Evolutionary conservation across 1,140 invertebrate species (phyloP).

Genomic region (Drosophila baimaii): DNA sequence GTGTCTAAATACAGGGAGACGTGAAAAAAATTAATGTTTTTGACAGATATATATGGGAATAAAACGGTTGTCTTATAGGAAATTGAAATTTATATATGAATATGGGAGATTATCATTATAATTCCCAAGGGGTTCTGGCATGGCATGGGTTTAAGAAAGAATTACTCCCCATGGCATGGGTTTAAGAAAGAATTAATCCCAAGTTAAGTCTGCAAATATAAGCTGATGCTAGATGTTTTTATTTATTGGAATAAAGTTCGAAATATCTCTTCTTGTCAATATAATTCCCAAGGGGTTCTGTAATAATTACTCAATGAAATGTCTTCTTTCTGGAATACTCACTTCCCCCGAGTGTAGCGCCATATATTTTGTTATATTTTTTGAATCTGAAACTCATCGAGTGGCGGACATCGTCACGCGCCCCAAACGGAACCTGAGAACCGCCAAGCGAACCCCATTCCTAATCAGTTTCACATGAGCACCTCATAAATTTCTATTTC

Average conservation of each 20-base stretch:
- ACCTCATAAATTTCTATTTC: conserved; percentile 72
- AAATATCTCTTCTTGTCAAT: too few relatives aligned
- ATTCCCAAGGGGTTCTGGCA: not conserved
- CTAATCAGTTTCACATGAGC: conserved; percentile 80
- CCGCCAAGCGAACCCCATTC: conserved; percentile 36
- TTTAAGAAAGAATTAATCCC: too few relatives aligned
- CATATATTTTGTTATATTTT: conserved; percentile 31
- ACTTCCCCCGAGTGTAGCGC: not conserved
- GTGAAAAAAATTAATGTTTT: not conserved
- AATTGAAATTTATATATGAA: not conserved
- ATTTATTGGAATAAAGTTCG: too few relatives aligned
- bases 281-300: too few relatives aligned
- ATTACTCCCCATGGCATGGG: too few relatives aligned
- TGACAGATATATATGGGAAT: conserved; percentile 4
- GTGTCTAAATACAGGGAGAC: conserved; percentile 15
- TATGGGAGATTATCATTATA: not conserved
- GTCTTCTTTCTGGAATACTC: not conserved
- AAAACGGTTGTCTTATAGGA: not conserved
- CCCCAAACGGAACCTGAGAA: conserved; percentile 48
- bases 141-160: too few relatives aligned
- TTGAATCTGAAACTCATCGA: conserved; percentile 31
- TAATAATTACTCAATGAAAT: too few relatives aligned
- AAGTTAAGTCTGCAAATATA: too few relatives aligned
- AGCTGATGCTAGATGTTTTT: too few relatives aligned
- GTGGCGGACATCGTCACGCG: conserved; percentile 51